Base-by-base conservation (phyloP, 2,797 vertebrate species). In the Anguilla marmorata region DNA sequence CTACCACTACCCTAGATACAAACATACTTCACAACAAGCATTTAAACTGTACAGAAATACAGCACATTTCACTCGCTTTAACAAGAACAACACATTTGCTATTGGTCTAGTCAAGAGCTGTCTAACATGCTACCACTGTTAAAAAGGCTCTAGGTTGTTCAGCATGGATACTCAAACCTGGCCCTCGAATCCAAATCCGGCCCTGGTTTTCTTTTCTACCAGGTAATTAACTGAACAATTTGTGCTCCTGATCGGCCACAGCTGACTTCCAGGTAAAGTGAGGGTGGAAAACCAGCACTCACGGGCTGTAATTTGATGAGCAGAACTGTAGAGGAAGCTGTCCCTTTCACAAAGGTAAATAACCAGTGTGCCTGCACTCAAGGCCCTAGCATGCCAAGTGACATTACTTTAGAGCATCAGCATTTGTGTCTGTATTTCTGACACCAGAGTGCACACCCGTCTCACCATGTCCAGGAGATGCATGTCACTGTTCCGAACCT, bases 381-480 rank as follows among this genome's bases (percentile, higher is more conserved):
- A 24, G 60, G 60, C 3, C 60, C 60, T 63, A 63, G 24, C 60
- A 63, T 63, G 60, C 60, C 41, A 21, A 63, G 60, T 24, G 24
- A 24, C 60, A 63, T 63, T 19, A 21, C 16, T 24, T 63, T 21
- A 63, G 21, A 63, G 21, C 21, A 63, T 63, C n/a, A 24, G 14
- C 5, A 11, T 27, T 27, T 27, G 24, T 69, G 27, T 74, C 69
- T 12, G 30, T 16, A 79, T 79, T 45, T 79, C 74, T 21, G 14
- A 45, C 33, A 79, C 74, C 37, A 4, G 50, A 82, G 19, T 0
- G 16, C 19, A 50, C 6, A 9, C 8, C 27, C 16, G 2, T 84
- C 96, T 97, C 96, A 99, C 98, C 98, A 99, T 99, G 91, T 99
- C 98, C 33, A 99, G 92, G 69, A 99, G 96, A 93, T 99, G 98